Evolutionary conservation across 1,140 invertebrate species (phyloP), one percentile per base, ranked within the genome.

Genomic region (Caenorhabditis latens): DNA sequence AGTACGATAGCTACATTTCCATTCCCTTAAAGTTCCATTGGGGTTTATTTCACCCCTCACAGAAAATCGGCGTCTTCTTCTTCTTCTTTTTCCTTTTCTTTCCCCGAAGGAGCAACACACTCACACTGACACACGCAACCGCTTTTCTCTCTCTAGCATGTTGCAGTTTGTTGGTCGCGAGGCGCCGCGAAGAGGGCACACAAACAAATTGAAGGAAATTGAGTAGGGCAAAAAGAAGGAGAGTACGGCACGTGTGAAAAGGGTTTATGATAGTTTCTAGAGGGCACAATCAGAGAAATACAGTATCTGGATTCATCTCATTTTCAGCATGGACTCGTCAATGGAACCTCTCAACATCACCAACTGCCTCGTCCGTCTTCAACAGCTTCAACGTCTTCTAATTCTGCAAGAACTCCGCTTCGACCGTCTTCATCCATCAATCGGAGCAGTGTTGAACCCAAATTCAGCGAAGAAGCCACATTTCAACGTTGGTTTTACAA

Each of bases 401-500:
- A 43, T 32, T 42, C 71, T 14, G 32, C 46, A 24, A 53, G 46
- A 50, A 24, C 46, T 9, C 71, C 71, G 8, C 46, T 53, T 9
- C 71, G 21, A 24, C 65, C 65, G 7, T 71, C 65, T n/a, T n/a
- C 65, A 40, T 46, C 67, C 4, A 16, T 46, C 4, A 75, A 50
- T 53, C 71, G 46, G n/a, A 9, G 9, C 6, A 50, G 4, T 24
- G 42, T 6, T 7, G 71, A 79, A 24, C 46, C 43, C 19, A 16
- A 21, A 50, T 9, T 32, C 16, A 32, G 21, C n/a, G 71, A 50
- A 21, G 71, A 24, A 40, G n/a, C 19, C n/a, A 11, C 4, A 79
- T 40, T 79, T 42, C 71, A 79, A 24, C 46, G 71, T 24, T 79
- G 71, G 71, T 79, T 79, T 79, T 79, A 79, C 71, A 79, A 50